Conservation (phyloP, 2,888 invertebrate species). For the Ormyrus rosae region DNA sequence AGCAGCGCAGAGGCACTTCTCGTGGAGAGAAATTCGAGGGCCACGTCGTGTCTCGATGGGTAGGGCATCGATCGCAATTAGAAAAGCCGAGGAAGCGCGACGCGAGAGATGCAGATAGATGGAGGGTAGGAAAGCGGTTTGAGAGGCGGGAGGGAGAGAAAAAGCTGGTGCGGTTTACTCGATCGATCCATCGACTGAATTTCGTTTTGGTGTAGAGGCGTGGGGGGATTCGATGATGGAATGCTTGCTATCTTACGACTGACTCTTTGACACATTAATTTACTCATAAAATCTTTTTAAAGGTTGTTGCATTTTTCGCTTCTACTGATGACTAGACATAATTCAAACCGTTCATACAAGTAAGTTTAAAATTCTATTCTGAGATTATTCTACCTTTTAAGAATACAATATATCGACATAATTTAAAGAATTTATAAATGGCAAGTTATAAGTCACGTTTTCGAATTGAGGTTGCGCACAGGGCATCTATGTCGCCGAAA, state of each 20-base stretch:
- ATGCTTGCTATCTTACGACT: slow-evolving; percentile 1
- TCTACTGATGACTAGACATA: too few relatives aligned
- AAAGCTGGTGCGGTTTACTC: not conserved
- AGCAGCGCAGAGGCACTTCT: not conserved
- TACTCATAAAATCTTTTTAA: too few relatives aligned
- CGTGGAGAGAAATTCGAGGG: slow-evolving; percentile 7
- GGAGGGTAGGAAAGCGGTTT: too few relatives aligned
- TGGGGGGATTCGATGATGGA: not conserved
- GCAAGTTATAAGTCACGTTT: slow-evolving; percentile 15
- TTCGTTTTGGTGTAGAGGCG: slow-evolving; percentile 5
- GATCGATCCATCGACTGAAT: slow-evolving; percentile 25
- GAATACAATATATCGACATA: too few relatives aligned
- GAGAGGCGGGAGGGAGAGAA: too few relatives aligned
- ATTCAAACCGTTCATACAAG: too few relatives aligned
- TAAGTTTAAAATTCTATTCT: too few relatives aligned
- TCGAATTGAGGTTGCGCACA: slow-evolving; percentile 32
- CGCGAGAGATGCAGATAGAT: slow-evolving; percentile 10
- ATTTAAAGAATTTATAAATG: not conserved
- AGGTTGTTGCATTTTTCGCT: too few relatives aligned
- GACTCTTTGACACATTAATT: not conserved
- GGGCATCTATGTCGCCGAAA: slow-evolving; percentile 38
- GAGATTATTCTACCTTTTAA: too few relatives aligned
- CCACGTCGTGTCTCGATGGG: not conserved
- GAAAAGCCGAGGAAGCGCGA: not conserved
- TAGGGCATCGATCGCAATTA: slow-evolving; percentile 40